Evolutionary conservation across 1,140 invertebrate genomes (phyloP).

Genomic region (Phymorhynchus buccinoides): DNA sequence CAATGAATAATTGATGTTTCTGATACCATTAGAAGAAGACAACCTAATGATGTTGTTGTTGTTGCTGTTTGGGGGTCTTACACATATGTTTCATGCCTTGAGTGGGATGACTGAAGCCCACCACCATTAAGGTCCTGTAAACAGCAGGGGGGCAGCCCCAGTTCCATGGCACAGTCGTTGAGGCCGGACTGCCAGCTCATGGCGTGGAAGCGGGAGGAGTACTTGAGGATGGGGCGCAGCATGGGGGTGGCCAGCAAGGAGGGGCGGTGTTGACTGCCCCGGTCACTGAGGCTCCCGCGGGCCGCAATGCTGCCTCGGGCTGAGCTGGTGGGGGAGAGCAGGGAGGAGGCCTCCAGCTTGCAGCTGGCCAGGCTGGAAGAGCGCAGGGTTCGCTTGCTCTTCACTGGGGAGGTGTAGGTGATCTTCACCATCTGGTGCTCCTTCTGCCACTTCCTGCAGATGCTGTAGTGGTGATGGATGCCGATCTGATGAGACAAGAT

Average conservation of each 20-base stretch:
- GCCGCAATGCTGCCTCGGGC: neutral
- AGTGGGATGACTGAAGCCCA: neutral
- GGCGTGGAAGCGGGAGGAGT: slow-evolving; percentile 13
- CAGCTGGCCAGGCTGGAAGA: slow-evolving; percentile 1
- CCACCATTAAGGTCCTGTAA: neutral
- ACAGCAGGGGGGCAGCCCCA: neutral
- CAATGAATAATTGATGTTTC: too few species aligned
- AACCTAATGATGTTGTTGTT: too few species aligned
- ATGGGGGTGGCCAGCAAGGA: slow-evolving; percentile 3
- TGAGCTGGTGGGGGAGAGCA: neutral
- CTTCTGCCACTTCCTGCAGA: slow-evolving; percentile 33
- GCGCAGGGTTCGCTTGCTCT: slow-evolving; percentile 19
- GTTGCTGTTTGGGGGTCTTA: too few species aligned
- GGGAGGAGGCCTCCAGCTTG: neutral
- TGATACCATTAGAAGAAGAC: too few species aligned
- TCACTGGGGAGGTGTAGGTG: neutral
- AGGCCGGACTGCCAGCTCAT: neutral
- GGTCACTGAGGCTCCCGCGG: neutral
- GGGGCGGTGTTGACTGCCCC: neutral
- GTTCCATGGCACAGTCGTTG: neutral
- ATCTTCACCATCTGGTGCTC: slow-evolving; percentile 38
- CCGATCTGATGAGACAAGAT: slow-evolving; percentile 32
- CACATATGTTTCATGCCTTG: neutral
- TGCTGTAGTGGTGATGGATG: slow-evolving; percentile 36
- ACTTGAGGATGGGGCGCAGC: slow-evolving; percentile 15